Base-by-base conservation (phyloP, 2,888 invertebrate genomes). In the Tanytarsus gracilentus region DNA sequence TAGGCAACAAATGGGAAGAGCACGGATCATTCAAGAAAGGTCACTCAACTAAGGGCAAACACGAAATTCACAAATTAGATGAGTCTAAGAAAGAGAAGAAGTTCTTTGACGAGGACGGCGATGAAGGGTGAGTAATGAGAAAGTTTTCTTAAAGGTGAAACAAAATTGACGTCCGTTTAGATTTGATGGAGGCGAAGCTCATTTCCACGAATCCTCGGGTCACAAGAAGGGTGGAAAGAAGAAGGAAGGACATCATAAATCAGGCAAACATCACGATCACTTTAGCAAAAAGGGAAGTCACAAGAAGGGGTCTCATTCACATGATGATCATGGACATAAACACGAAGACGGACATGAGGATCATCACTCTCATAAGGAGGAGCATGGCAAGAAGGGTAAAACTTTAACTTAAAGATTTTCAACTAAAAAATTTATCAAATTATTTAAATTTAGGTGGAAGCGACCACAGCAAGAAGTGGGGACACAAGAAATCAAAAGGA, bases 71-170 rank as follows among this genome's bases (percentile, higher is more conserved):
- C 73, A 90, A 91, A 69, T 73, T 86, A 63, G 88, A 91, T 71
- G 90, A 90, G 72, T 88, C 82, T 73, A 87, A 88, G 70, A 90
- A 90, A 71, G 85, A 89, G 68, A 89, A 90, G 69, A 84, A 88
- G 68, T 89, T 87, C 81, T 88, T 84, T 71, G 89, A 90, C 66
- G 89, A 89, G 72, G 84, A 88, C 67, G 88, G 89, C 66, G 87
- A 87, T 67, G 83, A 83, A 44, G 88, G 85, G 50, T 60, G 25
- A 3, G 11, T 16, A 39, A 40, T 39, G n/a, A 14, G 8, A 40
- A 2, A 18, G 7, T 40, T 18, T 18, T 40, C 6, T 40, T 40
- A n/a, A n/a, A n/a, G n/a, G n/a, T n/a, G n/a, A n/a, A n/a, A n/a
- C n/a, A n/a, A n/a, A n/a, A n/a, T n/a, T n/a, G n/a, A n/a, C n/a